Conservation (phyloP, 2,113 vertebrate genomes). For the Pachycephala philippinensis region DNA sequence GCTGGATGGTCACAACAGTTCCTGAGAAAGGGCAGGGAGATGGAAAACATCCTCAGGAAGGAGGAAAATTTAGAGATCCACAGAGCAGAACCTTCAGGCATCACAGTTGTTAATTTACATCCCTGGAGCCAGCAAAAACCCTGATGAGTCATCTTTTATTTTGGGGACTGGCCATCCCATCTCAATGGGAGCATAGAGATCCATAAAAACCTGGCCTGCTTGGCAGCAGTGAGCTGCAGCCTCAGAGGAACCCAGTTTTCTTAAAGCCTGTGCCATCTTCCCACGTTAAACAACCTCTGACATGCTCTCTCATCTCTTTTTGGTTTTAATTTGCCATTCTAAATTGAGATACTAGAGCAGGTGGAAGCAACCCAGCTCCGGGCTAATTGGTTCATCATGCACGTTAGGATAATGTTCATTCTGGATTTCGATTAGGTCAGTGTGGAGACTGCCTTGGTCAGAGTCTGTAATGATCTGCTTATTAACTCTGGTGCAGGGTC, state of each 20-base stretch:
- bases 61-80: neutral
- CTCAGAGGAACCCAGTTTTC: neutral
- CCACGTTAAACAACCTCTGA: neutral
- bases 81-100: neutral
- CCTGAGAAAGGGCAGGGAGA: neutral
- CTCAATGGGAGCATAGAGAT: neutral
- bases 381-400: slow-evolving; percentile 77
- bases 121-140: neutral
- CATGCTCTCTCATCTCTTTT: slow-evolving; percentile 13
- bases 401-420: slow-evolving; percentile 72
- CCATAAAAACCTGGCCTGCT: neutral
- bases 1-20: neutral
- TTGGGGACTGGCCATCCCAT: neutral
- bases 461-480: slow-evolving; percentile 76
- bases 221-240: neutral
- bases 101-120: neutral
- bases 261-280: neutral
- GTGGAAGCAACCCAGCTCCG: slow-evolving; percentile 66
- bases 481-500: slow-evolving; percentile 76
- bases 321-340: slow-evolving; percentile 65
- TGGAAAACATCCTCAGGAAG: neutral
- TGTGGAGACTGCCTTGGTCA: slow-evolving; percentile 76
- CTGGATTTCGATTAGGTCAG: slow-evolving; percentile 79
- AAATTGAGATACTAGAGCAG: slow-evolving; percentile 72
- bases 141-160: neutral